A percentile compares a stretch with the other conserved stretches of the same genome.
phyloP scores from a whole-genome alignment of 2,113 vertebrate genomes.

The Lasiurus cinereus region DNA sequence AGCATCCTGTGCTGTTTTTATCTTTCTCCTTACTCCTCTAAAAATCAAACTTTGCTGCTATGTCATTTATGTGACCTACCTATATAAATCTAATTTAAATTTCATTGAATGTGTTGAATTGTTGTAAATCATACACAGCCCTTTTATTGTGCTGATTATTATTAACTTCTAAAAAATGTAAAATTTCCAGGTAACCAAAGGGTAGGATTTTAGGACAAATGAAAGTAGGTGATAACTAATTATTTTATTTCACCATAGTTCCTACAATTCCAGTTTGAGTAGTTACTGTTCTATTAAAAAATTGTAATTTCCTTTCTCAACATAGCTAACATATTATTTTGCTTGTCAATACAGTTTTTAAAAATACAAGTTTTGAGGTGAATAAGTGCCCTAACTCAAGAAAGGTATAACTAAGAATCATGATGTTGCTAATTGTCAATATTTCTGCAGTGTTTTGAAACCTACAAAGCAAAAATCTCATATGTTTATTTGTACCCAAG shows the following conservation, averaged over 20 bases:
- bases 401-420: constrained; percentile 16
- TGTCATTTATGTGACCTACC: background rate
- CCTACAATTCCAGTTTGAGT: background rate
- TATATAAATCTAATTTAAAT: background rate
- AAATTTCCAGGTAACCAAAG: background rate
- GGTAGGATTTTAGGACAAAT: background rate
- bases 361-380: constrained; percentile 27
- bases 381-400: background rate
- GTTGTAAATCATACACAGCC: background rate
- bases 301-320: constrained; percentile 42
- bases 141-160: background rate
- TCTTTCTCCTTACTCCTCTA: background rate
- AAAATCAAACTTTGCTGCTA: background rate
- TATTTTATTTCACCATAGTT: constrained; percentile 39
- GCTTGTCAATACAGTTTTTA: constrained; percentile 13
- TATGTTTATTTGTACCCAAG: background rate
- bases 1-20: background rate
- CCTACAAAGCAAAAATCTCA: background rate
- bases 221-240: background rate
- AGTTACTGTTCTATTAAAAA: constrained; percentile 62
- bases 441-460: constrained; percentile 15
- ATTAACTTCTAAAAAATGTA: constrained; percentile 11
- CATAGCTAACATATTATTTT: constrained; percentile 37
- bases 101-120: background rate
- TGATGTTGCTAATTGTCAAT: background rate